Conservation (phyloP, 2,113 vertebrate species). For the Dolichallabes microphthalmus region DNA sequence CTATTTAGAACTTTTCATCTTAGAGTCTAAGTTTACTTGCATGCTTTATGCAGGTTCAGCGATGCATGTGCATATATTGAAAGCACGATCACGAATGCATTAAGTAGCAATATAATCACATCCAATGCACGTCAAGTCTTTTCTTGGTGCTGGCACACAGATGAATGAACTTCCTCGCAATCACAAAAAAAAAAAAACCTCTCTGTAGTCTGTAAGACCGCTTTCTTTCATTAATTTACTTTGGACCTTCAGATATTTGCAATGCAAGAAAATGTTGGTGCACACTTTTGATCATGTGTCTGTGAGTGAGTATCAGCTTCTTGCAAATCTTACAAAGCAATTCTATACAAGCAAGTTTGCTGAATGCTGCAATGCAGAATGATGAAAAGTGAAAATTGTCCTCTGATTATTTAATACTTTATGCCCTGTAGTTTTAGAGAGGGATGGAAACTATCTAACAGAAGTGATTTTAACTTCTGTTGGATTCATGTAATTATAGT, state of each 20-base stretch:
- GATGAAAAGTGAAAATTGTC: background rate
- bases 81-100: background rate
- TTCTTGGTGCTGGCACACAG: background rate
- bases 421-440: background rate
- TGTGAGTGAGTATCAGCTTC: too few relatives aligned
- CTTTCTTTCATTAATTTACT: background rate
- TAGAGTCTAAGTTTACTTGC: background rate
- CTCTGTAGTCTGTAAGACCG: background rate
- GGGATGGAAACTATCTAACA: background rate
- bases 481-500: background rate
- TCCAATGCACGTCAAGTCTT: background rate
- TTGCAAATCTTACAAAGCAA: background rate
- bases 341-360: background rate
- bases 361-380: background rate
- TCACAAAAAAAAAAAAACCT: background rate
- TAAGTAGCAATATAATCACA: background rate
- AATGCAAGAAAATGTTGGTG: background rate
- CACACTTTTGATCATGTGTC: too few relatives aligned
- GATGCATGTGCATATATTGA: background rate
- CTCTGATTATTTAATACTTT: background rate
- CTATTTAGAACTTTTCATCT: background rate
- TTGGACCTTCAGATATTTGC: background rate
- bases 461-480: background rate
- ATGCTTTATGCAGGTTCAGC: background rate
- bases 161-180: background rate